Evolutionary conservation across 2,113 vertebrate species (phyloP), one percentile per base, ranked within the genome.

Genomic region (Albula goreensis): DNA sequence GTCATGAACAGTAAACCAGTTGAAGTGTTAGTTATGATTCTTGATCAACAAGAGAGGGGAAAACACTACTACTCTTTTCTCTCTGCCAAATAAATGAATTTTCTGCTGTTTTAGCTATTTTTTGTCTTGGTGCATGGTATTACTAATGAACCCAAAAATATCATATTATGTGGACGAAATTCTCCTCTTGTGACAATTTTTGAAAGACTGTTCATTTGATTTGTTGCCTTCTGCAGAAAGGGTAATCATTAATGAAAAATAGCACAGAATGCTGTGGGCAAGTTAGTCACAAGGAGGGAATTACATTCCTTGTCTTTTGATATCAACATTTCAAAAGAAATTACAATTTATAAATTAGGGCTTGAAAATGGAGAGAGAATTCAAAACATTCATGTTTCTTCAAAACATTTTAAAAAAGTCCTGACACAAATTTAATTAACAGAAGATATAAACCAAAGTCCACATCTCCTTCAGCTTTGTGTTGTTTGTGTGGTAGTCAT

Each of bases 281-380:
- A 74, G 70, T 74, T 74, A 25, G 70, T 74, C 70, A 74, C 70
- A 74, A 74, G 70, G 70, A 31, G 22, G 70, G n/a, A 74, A 74
- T 74, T 31, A 74, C n/a, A 74, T 8, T 31, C 70, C n/a, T 74
- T 31, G 70, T 74, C n/a, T 31, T 74, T n/a, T n/a, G 2, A 10
- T 70, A 3, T 70, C 22, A 31, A n/a, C 31, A n/a, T n/a, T 22
- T n/a, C 70, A 74, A 10, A 74, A 74, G 22, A 11, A 5, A 31
- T 2, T 25, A 1, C 10, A 74, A 56, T 9, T 74, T 74, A 31
- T 9, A 74, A 74, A 74, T 74, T 31, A 31, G n/a, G 1, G 25
- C 70, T 74, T 74, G 8, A 74, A 74, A 74, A 7, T 25, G 70
- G 31, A 74, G 10, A 9, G 70, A 74, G n/a, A 31, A 74, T 74